These are phyloP conservation scores for Clistopyga incitator DNA, from an alignment of 2,888 invertebrate genomes.

Conservation along the genomic window DNA sequence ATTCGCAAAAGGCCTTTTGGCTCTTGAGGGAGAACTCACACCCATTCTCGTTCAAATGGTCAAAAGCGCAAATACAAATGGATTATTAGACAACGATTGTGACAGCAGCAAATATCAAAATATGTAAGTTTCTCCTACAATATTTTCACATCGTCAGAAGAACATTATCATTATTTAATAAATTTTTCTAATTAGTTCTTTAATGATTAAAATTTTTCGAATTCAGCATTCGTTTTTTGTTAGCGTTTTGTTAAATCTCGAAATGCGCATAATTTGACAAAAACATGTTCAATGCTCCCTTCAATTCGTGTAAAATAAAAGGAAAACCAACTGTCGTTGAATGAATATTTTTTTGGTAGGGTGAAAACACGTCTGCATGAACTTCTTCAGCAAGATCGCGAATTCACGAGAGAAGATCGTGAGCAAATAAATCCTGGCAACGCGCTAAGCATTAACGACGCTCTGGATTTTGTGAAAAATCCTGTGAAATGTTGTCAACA, in stretches of 20 bases:
- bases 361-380: conserved; percentile 98
- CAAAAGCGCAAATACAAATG: conserved; percentile 99
- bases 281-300: neutral
- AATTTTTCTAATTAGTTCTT: too few species aligned
- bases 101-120: conserved; percentile 98
- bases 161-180: neutral
- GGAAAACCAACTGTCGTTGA: neutral
- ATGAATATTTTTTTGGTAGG: conserved; percentile 85
- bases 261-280: too few species aligned
- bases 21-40: conserved; percentile 98
- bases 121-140: conserved; percentile 87
- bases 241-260: neutral
- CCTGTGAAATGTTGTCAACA: conserved; percentile 97
- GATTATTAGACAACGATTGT: conserved; percentile 98
- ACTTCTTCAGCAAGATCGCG: conserved; percentile 95
- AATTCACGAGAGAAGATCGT: conserved; percentile 93
- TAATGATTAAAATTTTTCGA: too few species aligned
- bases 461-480: conserved; percentile 97
- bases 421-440: conserved; percentile 96
- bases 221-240: too few species aligned
- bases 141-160: neutral
- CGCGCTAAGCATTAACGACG: conserved; percentile 95
- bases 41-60: conserved; percentile 99
- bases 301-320: neutral
- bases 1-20: conserved; percentile 98